Evolutionary conservation across 2,113 vertebrate species (phyloP), one percentile per base, ranked within the genome.

Genomic region (Corythornis cristatus): DNA sequence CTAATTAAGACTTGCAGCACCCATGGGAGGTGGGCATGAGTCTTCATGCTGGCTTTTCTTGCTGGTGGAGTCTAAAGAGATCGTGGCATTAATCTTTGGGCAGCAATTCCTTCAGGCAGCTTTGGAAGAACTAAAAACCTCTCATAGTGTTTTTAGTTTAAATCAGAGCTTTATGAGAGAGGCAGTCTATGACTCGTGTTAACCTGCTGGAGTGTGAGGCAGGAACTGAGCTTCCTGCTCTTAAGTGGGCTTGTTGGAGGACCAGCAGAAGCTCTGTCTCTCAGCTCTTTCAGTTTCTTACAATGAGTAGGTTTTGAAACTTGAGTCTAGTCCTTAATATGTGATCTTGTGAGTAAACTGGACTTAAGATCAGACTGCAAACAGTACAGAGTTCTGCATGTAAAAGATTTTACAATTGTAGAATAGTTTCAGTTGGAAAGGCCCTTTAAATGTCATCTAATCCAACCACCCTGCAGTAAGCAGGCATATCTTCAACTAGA

Each of bases 31-130:
- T 71, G 45, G 56, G 53, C 33, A 53, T 42, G 56, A 89, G 40
- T 37, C 64, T 88, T 75, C 54, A 51, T 5, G 1, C 12, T 46
- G 7, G 35, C 15, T 73, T 77, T 80, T 85, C 90, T 86, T 88
- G 43, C 87, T 88, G 83, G 82, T 53, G 60, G 91, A 83, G 72
- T 83, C 46, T 56, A 75, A 85, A 95, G 54, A 74, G 60, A 56
- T 70, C 21, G 79, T 56, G 61, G 57, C 51, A 51, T 31, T 87
- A 21, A 80, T 90, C 71, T 84, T 73, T 37, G 51, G 43, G 84
- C 65, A 80, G 65, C 15, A 26, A 13, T 68, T 89, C 43, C 74
- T 91, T 83, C 28, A 54, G 23, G 37, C 37, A 66, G 83, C 42
- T 85, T 37, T 19, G 43, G 78, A 80, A 80, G 84, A 73, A 7